These are phyloP conservation scores for Leptocoma aspasia DNA, from an alignment of 2,113 vertebrate genomes.

Conservation along the genomic window DNA sequence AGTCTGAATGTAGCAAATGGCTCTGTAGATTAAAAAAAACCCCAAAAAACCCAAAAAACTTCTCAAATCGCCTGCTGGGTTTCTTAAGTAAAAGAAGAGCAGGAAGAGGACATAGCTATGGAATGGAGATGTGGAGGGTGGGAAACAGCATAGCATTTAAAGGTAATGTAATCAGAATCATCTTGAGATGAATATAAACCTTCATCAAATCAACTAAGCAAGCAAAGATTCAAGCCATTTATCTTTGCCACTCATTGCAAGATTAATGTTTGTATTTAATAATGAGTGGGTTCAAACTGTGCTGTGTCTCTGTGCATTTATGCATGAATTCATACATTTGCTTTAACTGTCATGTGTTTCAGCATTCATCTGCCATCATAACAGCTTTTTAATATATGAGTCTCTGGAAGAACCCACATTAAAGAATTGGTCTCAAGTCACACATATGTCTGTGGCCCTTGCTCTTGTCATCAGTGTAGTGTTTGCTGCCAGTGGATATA, in stretches of 20 bases:
- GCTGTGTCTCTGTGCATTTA: neutral
- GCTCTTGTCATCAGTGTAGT: constrained; percentile 79
- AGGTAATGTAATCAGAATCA: neutral
- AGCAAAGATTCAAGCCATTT: neutral
- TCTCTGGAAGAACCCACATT: constrained; percentile 86
- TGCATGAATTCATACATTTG: neutral
- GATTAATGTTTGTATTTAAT: neutral
- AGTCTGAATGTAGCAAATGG: neutral
- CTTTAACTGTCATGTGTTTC: constrained; percentile 52
- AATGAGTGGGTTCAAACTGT: neutral
- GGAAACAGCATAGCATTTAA: neutral
- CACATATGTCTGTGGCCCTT: constrained; percentile 82
- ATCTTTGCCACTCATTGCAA: neutral
- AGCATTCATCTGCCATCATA: constrained; percentile 97
- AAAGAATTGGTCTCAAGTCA: constrained; percentile 84
- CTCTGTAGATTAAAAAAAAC: neutral
- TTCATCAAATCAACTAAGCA: neutral
- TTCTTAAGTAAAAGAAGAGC: neutral
- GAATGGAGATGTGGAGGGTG: neutral
- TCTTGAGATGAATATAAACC: neutral
- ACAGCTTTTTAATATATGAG: constrained; percentile 92
- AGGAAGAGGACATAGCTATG: neutral
- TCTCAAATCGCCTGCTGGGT: neutral
- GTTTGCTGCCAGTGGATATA: constrained; percentile 86
- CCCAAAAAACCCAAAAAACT: too few species aligned